Evolutionary conservation across 2,797 vertebrate genomes (phyloP).

Genomic region (Lemur catta): DNA sequence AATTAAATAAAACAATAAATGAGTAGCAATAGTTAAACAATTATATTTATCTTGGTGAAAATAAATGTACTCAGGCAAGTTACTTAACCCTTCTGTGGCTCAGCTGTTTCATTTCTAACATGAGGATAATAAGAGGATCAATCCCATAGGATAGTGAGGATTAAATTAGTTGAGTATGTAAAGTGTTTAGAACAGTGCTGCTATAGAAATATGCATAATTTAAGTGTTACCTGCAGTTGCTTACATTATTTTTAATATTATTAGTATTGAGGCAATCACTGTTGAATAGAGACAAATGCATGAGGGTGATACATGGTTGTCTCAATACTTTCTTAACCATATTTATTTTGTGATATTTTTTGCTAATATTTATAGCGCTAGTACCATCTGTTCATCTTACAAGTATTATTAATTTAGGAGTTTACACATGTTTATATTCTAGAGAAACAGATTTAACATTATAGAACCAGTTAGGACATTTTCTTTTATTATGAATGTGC

Average conservation of each 20-base stretch:
- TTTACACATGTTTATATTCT: constrained; percentile 47
- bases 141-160: not conserved
- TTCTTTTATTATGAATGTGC: constrained; percentile 29
- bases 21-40: not conserved
- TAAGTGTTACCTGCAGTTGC: not conserved
- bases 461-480: constrained; percentile 31
- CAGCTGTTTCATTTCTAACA: not conserved
- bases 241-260: not conserved
- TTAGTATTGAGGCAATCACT: not conserved
- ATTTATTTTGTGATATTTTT: constrained; percentile 59
- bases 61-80: not conserved
- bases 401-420: constrained; percentile 57
- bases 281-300: not conserved
- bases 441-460: constrained; percentile 53
- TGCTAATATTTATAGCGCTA: constrained; percentile 56
- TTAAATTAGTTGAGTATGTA: not conserved
- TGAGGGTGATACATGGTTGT: not conserved
- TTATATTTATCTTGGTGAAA: not conserved
- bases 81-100: not conserved
- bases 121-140: not conserved
- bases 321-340: not conserved
- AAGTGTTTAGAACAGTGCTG: not conserved
- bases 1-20: not conserved
- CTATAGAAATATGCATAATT: not conserved
- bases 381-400: constrained; percentile 54